Evolutionary conservation across 2,888 invertebrate genomes (phyloP).

Genomic region (Ophion ellenae): DNA sequence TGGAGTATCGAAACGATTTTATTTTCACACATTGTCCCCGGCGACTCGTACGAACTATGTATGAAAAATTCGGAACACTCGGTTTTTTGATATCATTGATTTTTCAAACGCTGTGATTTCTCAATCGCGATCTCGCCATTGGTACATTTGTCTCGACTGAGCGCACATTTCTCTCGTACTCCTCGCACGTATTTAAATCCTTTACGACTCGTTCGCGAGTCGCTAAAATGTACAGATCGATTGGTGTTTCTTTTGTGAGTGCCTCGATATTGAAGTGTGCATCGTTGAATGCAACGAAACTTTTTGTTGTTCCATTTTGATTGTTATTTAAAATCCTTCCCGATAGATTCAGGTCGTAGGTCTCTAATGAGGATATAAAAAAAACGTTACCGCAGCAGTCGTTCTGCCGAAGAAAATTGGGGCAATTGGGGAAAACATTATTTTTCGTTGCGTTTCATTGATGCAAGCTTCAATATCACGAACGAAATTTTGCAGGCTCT

Average conservation of each 20-base stretch:
- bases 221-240: neutral
- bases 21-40: neutral
- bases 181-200: neutral
- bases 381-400: no score
- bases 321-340: no score
- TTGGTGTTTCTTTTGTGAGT: neutral
- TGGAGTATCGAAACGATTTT: constrained; percentile 4
- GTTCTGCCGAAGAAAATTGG: no score
- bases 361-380: no score
- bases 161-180: neutral
- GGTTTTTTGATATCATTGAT: constrained; percentile 24
- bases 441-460: no score
- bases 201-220: neutral
- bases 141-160: neutral
- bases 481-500: neutral
- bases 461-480: no score
- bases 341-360: no score
- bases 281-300: no score
- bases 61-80: constrained; percentile 3
- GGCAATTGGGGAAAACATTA: no score
- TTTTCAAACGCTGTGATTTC: neutral
- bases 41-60: constrained; percentile 14
- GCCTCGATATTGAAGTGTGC: neutral
- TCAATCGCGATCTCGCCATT: neutral
- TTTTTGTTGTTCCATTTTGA: no score